A percentile compares a stretch with the other conserved stretches of the same genome.
These are phyloP conservation scores for Lethrus apterus DNA, from an alignment of 1,140 invertebrate species.

Conservation along the genomic window DNA sequence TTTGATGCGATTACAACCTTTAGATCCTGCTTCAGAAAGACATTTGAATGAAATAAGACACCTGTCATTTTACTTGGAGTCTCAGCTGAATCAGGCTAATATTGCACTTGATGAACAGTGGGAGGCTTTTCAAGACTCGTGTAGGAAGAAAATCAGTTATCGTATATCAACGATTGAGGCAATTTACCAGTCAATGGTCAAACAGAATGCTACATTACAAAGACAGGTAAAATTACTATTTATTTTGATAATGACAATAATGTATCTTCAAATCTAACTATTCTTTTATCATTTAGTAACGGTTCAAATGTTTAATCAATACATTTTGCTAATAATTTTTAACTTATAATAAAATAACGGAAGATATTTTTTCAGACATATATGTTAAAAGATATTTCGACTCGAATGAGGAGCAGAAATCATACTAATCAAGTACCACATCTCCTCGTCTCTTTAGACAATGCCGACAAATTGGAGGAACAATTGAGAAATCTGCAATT, in stretches of 20 bases:
- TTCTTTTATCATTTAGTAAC: background rate
- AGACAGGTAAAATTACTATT: conserved; percentile 39
- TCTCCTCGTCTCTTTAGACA: conserved; percentile 25
- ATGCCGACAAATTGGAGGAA: conserved; percentile 23
- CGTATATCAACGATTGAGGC: conserved; percentile 55
- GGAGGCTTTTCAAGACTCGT: conserved; percentile 47
- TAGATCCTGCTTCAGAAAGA: conserved; percentile 51
- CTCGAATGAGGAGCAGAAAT: conserved; percentile 22
- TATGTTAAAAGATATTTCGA: conserved; percentile 34
- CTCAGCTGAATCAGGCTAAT: conserved; percentile 50
- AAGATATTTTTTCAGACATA: conserved; percentile 27
- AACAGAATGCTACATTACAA: conserved; percentile 52
- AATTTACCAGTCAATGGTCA: conserved; percentile 58
- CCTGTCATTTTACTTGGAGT: conserved; percentile 53
- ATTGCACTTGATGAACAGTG: conserved; percentile 54
- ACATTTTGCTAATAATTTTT: background rate
- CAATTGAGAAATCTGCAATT: conserved; percentile 29
- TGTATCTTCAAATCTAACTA: background rate
- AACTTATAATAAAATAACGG: background rate
- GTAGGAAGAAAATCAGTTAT: conserved; percentile 42
- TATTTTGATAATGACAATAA: background rate
- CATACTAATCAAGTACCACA: conserved; percentile 15
- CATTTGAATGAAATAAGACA: conserved; percentile 50
- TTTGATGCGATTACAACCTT: conserved; percentile 44
- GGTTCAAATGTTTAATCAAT: too few relatives aligned